Conservation (phyloP, 2,888 invertebrate species). For the Eurois occulta region DNA sequence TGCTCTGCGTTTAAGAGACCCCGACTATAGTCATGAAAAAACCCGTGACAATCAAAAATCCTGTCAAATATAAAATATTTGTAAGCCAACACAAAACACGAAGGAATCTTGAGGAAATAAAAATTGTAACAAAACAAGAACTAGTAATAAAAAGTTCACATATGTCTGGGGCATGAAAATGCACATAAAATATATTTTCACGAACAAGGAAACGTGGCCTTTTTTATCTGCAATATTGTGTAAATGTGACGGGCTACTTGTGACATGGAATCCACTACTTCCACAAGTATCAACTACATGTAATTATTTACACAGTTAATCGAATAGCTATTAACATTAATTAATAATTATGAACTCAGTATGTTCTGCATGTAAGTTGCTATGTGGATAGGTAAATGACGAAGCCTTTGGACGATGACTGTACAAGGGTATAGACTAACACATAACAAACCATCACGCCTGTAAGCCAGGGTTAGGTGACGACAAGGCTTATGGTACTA, state of each 20-base stretch:
- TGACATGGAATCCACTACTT: conserved; percentile 19
- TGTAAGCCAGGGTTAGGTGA: background rate
- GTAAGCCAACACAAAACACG: background rate
- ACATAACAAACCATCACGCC: background rate
- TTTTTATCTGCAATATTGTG: conserved; percentile 54
- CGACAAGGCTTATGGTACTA: too few relatives aligned
- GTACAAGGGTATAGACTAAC: background rate
- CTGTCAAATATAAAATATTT: background rate
- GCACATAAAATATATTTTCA: conserved; percentile 57
- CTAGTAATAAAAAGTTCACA: conserved; percentile 31
- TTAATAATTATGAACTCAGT: conserved; percentile 1
- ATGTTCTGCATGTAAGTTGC: background rate
- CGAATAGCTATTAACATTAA: background rate
- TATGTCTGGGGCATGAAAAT: conserved; percentile 52
- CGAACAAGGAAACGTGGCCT: conserved; percentile 53
- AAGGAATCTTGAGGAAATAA: conserved; percentile 12
- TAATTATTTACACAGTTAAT: conserved; percentile 4
- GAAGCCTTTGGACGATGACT: background rate
- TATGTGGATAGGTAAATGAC: background rate
- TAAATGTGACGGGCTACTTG: conserved; percentile 19
- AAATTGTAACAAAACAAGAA: conserved; percentile 25
- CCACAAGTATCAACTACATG: background rate
- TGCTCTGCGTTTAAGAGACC: background rate
- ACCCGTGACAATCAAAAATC: background rate
- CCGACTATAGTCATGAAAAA: background rate